Percentiles rank a stretch among this genome's conserved stretches.
Evolutionary conservation across 2,113 vertebrate genomes (phyloP).

Genomic region (Ahaetulla prasina): DNA sequence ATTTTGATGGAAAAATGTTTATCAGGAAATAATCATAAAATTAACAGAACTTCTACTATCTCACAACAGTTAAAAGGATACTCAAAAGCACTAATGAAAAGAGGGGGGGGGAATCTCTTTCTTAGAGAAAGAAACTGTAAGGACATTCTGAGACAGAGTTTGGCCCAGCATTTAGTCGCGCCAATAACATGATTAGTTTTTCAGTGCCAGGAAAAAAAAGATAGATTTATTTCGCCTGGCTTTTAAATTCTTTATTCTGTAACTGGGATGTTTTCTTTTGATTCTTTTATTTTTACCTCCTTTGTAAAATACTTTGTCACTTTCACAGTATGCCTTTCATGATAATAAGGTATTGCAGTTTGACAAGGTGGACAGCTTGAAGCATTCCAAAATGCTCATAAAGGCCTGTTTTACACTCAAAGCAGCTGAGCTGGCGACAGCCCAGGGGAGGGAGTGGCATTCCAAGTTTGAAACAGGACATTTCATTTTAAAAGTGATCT

Average conservation of each 20-base stretch:
- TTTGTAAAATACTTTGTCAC: neutral
- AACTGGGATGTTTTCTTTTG: neutral
- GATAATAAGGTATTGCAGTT: neutral
- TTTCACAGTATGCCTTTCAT: neutral
- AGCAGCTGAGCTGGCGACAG: neutral
- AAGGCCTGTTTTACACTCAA: neutral
- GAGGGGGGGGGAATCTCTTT: neutral
- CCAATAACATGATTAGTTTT: neutral
- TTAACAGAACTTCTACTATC: neutral
- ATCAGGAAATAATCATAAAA: neutral
- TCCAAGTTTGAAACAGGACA: neutral
- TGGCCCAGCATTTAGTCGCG: neutral
- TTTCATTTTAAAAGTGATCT: neutral
- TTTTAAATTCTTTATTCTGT: neutral
- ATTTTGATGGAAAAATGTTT: neutral
- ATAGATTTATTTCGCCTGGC: neutral
- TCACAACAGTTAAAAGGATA: neutral
- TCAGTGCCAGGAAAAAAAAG: neutral
- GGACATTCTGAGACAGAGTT: neutral
- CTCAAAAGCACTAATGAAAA: neutral
- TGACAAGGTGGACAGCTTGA: neutral
- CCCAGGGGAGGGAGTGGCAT: neutral
- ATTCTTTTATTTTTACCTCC: neutral
- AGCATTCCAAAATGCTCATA: neutral
- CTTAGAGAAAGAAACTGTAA: neutral